Evolutionary conservation across 2,797 vertebrate species (phyloP), one percentile per base, ranked within the genome.

Genomic region (Poecile montanus): DNA sequence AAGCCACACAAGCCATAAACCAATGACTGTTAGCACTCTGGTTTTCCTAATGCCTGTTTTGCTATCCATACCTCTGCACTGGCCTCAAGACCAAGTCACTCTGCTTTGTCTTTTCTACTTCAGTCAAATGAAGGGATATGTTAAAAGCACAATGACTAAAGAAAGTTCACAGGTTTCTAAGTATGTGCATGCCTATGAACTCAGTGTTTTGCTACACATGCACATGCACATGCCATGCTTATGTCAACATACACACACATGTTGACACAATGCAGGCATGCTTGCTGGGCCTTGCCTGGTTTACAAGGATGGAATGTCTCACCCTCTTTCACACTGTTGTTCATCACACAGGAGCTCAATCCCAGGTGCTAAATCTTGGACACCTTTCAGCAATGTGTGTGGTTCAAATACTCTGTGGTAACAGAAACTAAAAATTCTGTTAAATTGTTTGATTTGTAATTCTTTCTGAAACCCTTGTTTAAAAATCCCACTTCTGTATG

Each of bases 161-260:
- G 29, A 70, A 62, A 36, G 23, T 25, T 57, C 29, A 40, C 54
- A 76, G 48, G 25, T 80, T 45, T 51, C 36, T 82, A 63, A 32
- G 19, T 9, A 60, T 0, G 1, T 27, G 38, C 18, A 7, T 17
- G 26, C 11, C 16, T 61, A 10, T 18, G 21, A 61, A 42, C 34
- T 61, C 36, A 53, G n/a, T 17, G 44, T 60, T 56, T 54, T 57
- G 45, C 42, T 48, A 29, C 40, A 32, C 36, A 16, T 16, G 11
- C 50, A 48, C 20, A 9, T 14, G 36, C 54, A 34, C 34, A 34
- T 34, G 34, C 34, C 34, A 34, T 34, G 34, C 34, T 34, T 34
- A 34, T 34, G 34, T 34, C 34, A 60, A 32, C 67, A 18, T 1
- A 34, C 6, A 45, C 4, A 27, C 1, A 3, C 10, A 42, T 2